Percentiles rank a stretch among this genome's conserved stretches.
These are phyloP conservation scores for Cerceris ruficornis DNA, from an alignment of 2,888 invertebrate species.

Conservation along the genomic window DNA sequence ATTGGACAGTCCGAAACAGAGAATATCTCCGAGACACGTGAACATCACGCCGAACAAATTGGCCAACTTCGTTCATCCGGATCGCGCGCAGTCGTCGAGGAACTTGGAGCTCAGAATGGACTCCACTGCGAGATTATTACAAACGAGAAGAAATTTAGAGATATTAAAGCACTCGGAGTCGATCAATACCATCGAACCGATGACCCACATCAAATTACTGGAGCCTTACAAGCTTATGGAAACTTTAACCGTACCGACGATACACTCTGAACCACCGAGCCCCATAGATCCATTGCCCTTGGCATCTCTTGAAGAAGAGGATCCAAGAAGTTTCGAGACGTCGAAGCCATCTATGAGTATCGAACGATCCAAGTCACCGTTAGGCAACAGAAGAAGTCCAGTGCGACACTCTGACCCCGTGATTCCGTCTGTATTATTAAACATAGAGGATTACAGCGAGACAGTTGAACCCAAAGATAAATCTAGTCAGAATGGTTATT, in stretches of 20 bases:
- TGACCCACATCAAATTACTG: slow-evolving; percentile 55
- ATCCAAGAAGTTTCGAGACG: slow-evolving; percentile 30
- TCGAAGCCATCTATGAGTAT: slow-evolving; percentile 21
- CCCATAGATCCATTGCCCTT: slow-evolving; percentile 74
- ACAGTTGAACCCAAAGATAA: slow-evolving; percentile 14
- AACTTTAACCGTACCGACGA: slow-evolving; percentile 70
- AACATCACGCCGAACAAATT: slow-evolving; percentile 74
- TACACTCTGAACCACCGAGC: slow-evolving; percentile 78
- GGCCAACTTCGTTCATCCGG: slow-evolving; percentile 63
- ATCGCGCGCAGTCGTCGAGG: slow-evolving; percentile 31
- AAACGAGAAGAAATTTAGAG: slow-evolving; percentile 58
- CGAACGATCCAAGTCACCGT: slow-evolving; percentile 30
- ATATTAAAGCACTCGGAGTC: slow-evolving; percentile 70
- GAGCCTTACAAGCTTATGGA: slow-evolving; percentile 66
- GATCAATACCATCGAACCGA: slow-evolving; percentile 63
- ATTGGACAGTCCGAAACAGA: slow-evolving; percentile 55
- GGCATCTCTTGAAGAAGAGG: slow-evolving; percentile 66
- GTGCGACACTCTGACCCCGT: slow-evolving; percentile 72
- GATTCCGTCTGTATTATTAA: slow-evolving; percentile 74
- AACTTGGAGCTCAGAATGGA: slow-evolving; percentile 36
- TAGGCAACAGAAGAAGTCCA: slow-evolving; percentile 60
- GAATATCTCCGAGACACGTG: slow-evolving; percentile 60
- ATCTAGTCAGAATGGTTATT: slow-evolving; percentile 12
- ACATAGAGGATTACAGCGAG: slow-evolving; percentile 72
- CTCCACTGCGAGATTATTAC: slow-evolving; percentile 37